Conservation (phyloP, 92 coral and sea anemone genomes). For the Porites cylindrica region DNA sequence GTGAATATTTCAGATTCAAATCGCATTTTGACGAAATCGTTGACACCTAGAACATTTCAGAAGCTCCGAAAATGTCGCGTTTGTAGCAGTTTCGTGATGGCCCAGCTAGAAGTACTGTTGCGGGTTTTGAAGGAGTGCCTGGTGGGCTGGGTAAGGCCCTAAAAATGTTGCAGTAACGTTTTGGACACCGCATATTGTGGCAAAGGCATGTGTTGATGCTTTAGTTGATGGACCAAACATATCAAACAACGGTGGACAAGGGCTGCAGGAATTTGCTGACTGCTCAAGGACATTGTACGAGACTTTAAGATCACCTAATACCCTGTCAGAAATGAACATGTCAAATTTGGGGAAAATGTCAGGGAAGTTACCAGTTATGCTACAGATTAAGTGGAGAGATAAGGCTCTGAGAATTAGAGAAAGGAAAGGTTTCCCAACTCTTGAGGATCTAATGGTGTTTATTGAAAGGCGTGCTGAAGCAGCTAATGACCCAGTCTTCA, state of each 20-base stretch:
- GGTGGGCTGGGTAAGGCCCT: neutral
- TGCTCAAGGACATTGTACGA: conserved; percentile 50
- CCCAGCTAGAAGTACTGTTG: too few species aligned
- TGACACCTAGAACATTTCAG: conserved; percentile 41
- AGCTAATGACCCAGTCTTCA: too few species aligned
- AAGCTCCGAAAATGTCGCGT: conserved; percentile 48
- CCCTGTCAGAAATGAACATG: conserved; percentile 76
- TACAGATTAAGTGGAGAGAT: too few species aligned
- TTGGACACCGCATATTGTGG: too few species aligned
- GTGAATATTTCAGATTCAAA: neutral
- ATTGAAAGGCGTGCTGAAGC: too few species aligned
- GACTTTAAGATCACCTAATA: conserved; percentile 15
- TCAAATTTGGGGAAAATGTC: conserved; percentile 59
- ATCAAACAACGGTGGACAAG: conserved; percentile 45
- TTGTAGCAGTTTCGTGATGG: too few species aligned
- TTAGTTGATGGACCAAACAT: neutral
- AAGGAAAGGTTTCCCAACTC: too few species aligned
- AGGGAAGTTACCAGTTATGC: too few species aligned
- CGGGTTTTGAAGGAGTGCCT: conserved; percentile 52
- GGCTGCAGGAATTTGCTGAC: conserved; percentile 65
- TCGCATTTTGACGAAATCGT: conserved; percentile 58
- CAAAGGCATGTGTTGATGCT: too few species aligned
- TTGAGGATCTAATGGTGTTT: too few species aligned
- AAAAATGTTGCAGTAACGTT: too few species aligned
- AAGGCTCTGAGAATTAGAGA: too few species aligned